phyloP scores from a whole-genome alignment of 2,113 vertebrate species.

The Rhinopomastus cyanomelas region DNA sequence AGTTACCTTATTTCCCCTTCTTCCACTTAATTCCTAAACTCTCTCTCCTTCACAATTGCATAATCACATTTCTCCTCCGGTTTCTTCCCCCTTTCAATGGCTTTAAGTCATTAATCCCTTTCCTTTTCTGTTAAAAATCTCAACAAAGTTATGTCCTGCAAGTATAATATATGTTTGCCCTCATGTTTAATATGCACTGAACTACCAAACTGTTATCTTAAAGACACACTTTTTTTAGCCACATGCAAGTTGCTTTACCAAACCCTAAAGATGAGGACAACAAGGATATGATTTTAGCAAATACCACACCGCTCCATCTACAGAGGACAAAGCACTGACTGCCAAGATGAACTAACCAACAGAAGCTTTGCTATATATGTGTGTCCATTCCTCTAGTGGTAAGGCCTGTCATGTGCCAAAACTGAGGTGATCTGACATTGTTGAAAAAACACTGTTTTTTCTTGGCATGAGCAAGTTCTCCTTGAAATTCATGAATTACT shows the following conservation, averaged over 20 bases:
- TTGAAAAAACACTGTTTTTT: background rate
- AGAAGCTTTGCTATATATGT: background rate
- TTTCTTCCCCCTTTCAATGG: background rate
- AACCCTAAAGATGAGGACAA: background rate
- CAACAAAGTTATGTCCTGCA: background rate
- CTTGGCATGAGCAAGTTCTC: background rate
- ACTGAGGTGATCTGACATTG: background rate
- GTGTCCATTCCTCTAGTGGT: background rate
- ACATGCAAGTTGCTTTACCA: background rate
- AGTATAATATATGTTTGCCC: background rate
- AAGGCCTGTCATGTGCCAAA: background rate
- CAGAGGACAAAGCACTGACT: background rate
- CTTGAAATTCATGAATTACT: background rate
- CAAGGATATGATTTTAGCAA: background rate
- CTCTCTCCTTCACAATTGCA: background rate
- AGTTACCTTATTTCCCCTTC: background rate
- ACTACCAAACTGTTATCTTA: background rate
- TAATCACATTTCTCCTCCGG: background rate
- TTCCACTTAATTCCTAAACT: background rate
- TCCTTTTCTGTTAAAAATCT: background rate
- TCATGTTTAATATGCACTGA: background rate
- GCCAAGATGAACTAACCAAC: background rate
- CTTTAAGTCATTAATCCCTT: background rate
- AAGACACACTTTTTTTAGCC: background rate
- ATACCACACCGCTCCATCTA: background rate